Evolutionary conservation across 1,140 invertebrate genomes (phyloP), one percentile per base, ranked within the genome.

Genomic region (Drosophila oshimai): DNA sequence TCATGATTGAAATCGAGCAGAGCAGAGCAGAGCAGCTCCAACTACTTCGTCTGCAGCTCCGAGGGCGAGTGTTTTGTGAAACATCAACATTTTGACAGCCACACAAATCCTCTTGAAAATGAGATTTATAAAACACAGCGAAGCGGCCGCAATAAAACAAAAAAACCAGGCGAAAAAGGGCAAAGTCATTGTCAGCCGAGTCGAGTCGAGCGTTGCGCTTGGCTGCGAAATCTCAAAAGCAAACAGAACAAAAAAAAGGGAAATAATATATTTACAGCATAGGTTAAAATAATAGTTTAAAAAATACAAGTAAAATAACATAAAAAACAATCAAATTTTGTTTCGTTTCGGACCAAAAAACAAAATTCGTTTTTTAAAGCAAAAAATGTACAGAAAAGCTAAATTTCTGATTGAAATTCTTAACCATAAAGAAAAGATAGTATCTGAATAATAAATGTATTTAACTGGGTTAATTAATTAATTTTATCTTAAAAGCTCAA

Each of bases 11-110:
- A 87, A 74, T 77, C 73, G 73, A 88, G 67, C 74, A 75, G 71
- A 79, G 62, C 54, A 65, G 24, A n/a, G n/a, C n/a, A n/a, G n/a
- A n/a, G n/a, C n/a, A n/a, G n/a, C n/a, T n/a, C n/a, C n/a, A n/a
- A n/a, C n/a, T n/a, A n/a, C 61, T 28, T 37, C 58, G 34, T 42
- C 60, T 53, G 34, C 41, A 50, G 26, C 55, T 47, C 49, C 62
- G 33, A 67, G 53, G 49, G 73, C 71, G 61, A 84, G 80, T 86
- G 81, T 86, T 86, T 86, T 86, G 83, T 87, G 81, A 81, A 87
- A 87, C 81, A 87, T 87, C 81, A 87, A 87, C 81, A 87, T 87
- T 87, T 87, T 87, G 81, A 87, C 81, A 87, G 81, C 68, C 81
- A 77, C 76, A 87, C 81, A 87, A 87, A 87, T 87, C 81, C 83